Base-by-base conservation (phyloP, 2,888 invertebrate genomes). In the Drosophila nr. perissopoda region DNA sequence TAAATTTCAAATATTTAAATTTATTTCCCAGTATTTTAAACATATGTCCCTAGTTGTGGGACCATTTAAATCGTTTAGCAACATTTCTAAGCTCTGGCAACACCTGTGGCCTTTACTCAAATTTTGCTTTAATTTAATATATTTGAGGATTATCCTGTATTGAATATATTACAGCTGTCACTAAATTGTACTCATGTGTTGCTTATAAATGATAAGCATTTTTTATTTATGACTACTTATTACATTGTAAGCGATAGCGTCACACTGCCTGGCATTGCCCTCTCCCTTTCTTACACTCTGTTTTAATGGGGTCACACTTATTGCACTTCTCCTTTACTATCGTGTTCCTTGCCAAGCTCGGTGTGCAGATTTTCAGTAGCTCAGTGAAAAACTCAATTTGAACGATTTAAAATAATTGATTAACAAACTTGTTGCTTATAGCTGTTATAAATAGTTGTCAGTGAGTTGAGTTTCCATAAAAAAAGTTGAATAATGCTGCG, bases 271-370 rank as follows among this genome's bases (percentile, higher is more conserved):
- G 11, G 21, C 38, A 38, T 49, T 56, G 51, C 42, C 38, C 48
- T 49, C 31, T 46, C 16, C 11, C n/a, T 7, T 48, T 62, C 10
- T 13, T 18, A 1, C 33, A 4, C 16, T 27, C n/a, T 21, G 11
- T n/a, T 49, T 11, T 4, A 1, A 42, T 75, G 60, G 38, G 66
- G 80, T 42, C 25, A 78, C 77, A 78, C 80, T 16, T 25, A n/a
- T 33, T 46, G 49, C 42, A 4, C 21, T 61, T 33, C 34, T 65
- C 42, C 61, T 62, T 75, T 68, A 40, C 18, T n/a, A 13, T 25
- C 21, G 34, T 11, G 29, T 25, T 13, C 29, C 33, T 64, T 10
- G 60, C 8, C 42, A 49, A 63, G 48, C 16, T 42, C n/a, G 8
- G 42, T 42, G n/a, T 31, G 48, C 13, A 46, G 21, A 40, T 49